A percentile compares a stretch with the other conserved stretches of the same genome.
phyloP scores from a whole-genome alignment of 2,113 vertebrate genomes.

The Oxygymnocypris stewartii region DNA sequence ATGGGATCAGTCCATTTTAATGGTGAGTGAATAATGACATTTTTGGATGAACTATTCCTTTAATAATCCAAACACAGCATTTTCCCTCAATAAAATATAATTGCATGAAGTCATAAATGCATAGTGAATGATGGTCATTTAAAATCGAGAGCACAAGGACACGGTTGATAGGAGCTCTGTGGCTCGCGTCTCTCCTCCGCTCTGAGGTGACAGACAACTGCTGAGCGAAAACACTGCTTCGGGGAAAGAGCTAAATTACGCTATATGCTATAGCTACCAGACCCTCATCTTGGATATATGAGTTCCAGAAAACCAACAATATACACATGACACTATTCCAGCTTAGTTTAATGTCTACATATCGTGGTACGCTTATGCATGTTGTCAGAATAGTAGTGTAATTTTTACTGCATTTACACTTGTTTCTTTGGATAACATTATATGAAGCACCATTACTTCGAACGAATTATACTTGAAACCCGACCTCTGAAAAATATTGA shows the following conservation, averaged over 20 bases:
- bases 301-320: neutral
- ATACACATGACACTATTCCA: neutral
- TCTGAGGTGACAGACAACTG: slow-evolving; percentile 25
- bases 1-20: neutral
- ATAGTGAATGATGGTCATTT: neutral
- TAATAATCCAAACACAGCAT: slow-evolving; percentile 29
- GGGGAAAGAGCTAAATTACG: neutral
- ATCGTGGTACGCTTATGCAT: neutral
- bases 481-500: too few relatives aligned
- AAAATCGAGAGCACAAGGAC: slow-evolving; percentile 6
- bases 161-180: neutral
- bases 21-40: slow-evolving; percentile 13
- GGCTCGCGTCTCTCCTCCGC: neutral
- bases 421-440: too few relatives aligned
- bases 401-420: too few relatives aligned
- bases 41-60: slow-evolving; percentile 8
- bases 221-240: slow-evolving; percentile 15
- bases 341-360: neutral
- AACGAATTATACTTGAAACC: too few relatives aligned
- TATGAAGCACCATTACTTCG: too few relatives aligned
- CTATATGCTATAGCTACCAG: neutral
- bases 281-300: neutral
- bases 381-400: neutral
- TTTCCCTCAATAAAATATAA: neutral
- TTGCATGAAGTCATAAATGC: slow-evolving; percentile 6